These are phyloP conservation scores for Unio delphinus DNA, from an alignment of 2,888 invertebrate species.

Conservation along the genomic window DNA sequence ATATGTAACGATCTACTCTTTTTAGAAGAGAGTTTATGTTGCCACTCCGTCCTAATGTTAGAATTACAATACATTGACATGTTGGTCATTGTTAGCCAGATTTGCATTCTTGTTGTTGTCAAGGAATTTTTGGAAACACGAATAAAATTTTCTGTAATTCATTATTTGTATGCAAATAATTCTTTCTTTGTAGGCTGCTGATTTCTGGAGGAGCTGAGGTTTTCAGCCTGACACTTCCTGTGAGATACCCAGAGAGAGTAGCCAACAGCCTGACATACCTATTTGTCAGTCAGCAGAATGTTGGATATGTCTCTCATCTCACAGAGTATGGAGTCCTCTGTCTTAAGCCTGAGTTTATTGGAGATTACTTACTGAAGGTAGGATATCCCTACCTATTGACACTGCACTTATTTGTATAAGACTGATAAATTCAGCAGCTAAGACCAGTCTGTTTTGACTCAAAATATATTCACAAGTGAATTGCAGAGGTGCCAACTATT, in stretches of 20 bases:
- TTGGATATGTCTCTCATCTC: slow-evolving; percentile 26
- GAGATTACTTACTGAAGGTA: slow-evolving; percentile 61
- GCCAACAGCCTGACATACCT: slow-evolving; percentile 51
- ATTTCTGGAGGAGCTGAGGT: slow-evolving; percentile 57
- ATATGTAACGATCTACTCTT: too few species aligned
- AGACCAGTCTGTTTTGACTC: too few species aligned
- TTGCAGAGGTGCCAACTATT: too few species aligned
- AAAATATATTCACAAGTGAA: too few species aligned
- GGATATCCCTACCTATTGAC: slow-evolving; percentile 4
- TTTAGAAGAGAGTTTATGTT: too few species aligned
- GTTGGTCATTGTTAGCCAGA: too few species aligned
- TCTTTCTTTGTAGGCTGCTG: slow-evolving; percentile 45
- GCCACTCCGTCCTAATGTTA: too few species aligned
- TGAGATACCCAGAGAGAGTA: slow-evolving; percentile 39
- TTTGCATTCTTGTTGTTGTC: too few species aligned
- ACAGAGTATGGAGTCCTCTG: slow-evolving; percentile 55
- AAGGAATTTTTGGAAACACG: too few species aligned
- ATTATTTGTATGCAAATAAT: background rate
- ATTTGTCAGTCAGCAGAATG: slow-evolving; percentile 43
- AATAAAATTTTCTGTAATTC: background rate
- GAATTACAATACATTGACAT: too few species aligned
- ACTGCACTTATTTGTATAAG: background rate
- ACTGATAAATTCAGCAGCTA: too few species aligned
- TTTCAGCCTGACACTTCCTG: slow-evolving; percentile 46
- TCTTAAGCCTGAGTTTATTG: slow-evolving; percentile 58